phyloP scores from a whole-genome alignment of 2,797 vertebrate genomes.

The Intellagama lesueurii region DNA sequence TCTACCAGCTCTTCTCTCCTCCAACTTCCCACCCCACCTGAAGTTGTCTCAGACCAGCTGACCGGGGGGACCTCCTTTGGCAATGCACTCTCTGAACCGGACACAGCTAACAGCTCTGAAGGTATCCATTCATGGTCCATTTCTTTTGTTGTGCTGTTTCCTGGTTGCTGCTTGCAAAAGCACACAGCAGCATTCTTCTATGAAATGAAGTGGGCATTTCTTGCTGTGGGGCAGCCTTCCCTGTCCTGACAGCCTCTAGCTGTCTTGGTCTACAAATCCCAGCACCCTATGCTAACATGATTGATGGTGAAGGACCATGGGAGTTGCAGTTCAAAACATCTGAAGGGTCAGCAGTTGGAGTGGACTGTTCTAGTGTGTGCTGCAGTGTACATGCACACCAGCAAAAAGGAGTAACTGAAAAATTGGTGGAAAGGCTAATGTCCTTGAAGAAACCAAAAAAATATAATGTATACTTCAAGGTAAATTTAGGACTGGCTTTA shows the following conservation, averaged over 20 bases:
- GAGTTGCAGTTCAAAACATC: background rate
- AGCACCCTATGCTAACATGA: background rate
- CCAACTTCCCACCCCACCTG: conserved; percentile 88
- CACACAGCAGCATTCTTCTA: background rate
- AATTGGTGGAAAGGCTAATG: background rate
- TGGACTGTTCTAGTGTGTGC: background rate
- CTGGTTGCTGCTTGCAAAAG: background rate
- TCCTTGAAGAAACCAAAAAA: background rate
- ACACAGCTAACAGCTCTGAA: conserved; percentile 89
- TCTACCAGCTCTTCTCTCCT: conserved; percentile 83
- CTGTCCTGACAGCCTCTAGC: background rate
- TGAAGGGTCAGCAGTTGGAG: background rate
- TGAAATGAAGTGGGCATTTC: background rate
- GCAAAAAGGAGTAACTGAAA: background rate
- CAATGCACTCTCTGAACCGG: conserved; percentile 79
- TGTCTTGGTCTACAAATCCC: background rate
- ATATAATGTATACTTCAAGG: background rate
- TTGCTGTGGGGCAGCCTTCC: background rate
- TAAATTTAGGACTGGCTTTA: too few species aligned
- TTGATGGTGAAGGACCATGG: background rate
- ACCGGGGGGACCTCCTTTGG: conserved; percentile 74
- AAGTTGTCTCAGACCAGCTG: conserved; percentile 80
- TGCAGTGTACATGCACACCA: background rate
- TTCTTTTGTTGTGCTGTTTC: background rate
- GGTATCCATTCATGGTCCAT: conserved; percentile 75